phyloP scores from a whole-genome alignment of 2,113 vertebrate genomes.

The Periophthalmus modestus region DNA sequence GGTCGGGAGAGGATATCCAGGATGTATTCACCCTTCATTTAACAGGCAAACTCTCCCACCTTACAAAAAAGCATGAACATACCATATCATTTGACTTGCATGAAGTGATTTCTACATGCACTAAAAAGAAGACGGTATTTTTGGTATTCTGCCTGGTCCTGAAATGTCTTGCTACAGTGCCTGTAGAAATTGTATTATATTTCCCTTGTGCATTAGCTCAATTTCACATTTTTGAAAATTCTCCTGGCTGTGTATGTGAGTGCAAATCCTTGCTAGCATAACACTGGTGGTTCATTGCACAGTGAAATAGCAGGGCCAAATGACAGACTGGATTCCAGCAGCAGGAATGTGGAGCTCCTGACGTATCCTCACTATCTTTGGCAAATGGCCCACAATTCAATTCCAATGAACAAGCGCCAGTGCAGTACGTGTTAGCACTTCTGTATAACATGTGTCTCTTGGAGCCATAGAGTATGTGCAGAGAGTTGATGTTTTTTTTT shows the following conservation, averaged over 20 bases:
- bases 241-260: slow-evolving; percentile 34
- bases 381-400: slow-evolving; percentile 10
- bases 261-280: slow-evolving; percentile 48
- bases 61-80: slow-evolving; percentile 55
- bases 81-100: slow-evolving; percentile 63
- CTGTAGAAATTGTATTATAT: slow-evolving; percentile 70
- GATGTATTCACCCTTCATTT: slow-evolving; percentile 67
- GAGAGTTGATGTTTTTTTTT: background rate
- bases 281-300: slow-evolving; percentile 62
- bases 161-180: slow-evolving; percentile 68
- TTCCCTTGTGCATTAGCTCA: slow-evolving; percentile 70
- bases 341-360: slow-evolving; percentile 38
- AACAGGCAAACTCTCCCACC: slow-evolving; percentile 62
- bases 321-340: slow-evolving; percentile 44
- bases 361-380: slow-evolving; percentile 30
- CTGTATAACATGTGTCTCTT: background rate
- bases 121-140: slow-evolving; percentile 46
- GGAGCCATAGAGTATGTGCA: background rate
- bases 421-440: background rate
- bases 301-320: slow-evolving; percentile 59
- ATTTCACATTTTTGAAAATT: slow-evolving; percentile 65
- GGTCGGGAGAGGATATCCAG: slow-evolving; percentile 43
- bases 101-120: slow-evolving; percentile 58
- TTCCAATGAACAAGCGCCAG: slow-evolving; percentile 10
- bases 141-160: slow-evolving; percentile 53